Base-by-base conservation (phyloP, 2,888 invertebrate genomes). In the Poecilus cupreus region DNA sequence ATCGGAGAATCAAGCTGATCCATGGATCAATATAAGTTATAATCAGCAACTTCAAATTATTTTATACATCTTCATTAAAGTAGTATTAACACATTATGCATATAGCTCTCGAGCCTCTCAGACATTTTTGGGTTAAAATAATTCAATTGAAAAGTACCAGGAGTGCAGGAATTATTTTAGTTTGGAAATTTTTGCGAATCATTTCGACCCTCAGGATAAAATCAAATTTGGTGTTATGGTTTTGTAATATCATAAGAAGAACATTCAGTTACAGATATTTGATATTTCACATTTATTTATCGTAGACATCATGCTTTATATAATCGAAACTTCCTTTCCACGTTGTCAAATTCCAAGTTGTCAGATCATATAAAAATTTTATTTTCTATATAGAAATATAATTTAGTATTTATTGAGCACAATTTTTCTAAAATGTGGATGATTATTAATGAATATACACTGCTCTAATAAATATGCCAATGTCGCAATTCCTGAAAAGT, bases 351-450 rank as follows among this genome's bases (percentile, higher is more conserved):
- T 11, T 5, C n/a, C 8, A 43, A 43, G 43, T 43, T 43, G 3
- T 43, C 5, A 43, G 46, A 43, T 43, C 72, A 43, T 72, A 72
- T 72, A 72, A 43, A 68, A 72, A 43, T 32, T 24, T 74, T 22
- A 20, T 74, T 13, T 20, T 64, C 18, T 57, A 22, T 8, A n/a
- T 74, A 74, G 74, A 74, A 74, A 74, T 74, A 74, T 74, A 74
- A 51, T 49, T 74, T 22, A 13, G 11, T 26, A 2, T 32, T 32
- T 32, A 1, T 74, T 74, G 74, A 74, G 74, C 74, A 74, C 22
- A 46, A 6, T 74, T 22, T 74, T 22, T 72, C 1, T 74, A 72
- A 37, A 68, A 43, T 51, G 51, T 51, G 51, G 46, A 13, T 32
- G 32, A 32, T 1, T 0, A 32, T 32, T 32, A 32, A 6, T 2